Evolutionary conservation across 2,113 vertebrate species (phyloP), one percentile per base, ranked within the genome.

Genomic region (Ursus arctos): DNA sequence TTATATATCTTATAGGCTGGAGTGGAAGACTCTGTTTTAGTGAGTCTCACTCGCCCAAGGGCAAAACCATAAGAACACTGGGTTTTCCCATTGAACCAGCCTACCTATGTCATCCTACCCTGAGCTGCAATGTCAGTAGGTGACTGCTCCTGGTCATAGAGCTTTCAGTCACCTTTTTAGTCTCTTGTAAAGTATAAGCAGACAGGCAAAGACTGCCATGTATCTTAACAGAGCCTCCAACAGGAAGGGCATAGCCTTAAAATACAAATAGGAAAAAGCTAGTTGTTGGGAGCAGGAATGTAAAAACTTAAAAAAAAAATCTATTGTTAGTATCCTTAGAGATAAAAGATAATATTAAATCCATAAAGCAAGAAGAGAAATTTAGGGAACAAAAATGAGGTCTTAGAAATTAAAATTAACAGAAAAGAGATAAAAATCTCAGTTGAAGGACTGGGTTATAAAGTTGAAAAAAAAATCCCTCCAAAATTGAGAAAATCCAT

Each of bases 371-470:
- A 92, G 71, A 82, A 61, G 57, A 76, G 43, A 55, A 19, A 91
- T 36, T 74, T 40, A 82, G 65, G 74, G 28, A 61, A 87, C 18
- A 87, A 89, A 80, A 95, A 86, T 12, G 72, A 81, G 8, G 8
- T 90, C 15, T 87, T 72, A 86, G 31, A 36, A 65, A 71, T 97
- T 90, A 57, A 82, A 95, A 89, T 51, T 69, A 90, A 90, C 33
- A 33, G 57, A 49, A 28, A 85, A 86, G 49, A 94, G 63, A 91
- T 92, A 61, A 71, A 84, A 79, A 63, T 49, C 43, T 95, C 55
- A 72, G 31, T 57, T 47, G 49, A 91, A 88, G 4, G 10, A 61
- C 1, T 83, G 36, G 12, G 19, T 95, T 83, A 79, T 33, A 40
- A 19, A 83, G 57, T 67, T 76, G 67, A 87, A 87, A 79, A 53